Base-by-base conservation (phyloP, 2,888 invertebrate species). In the Chirona hameri region DNA sequence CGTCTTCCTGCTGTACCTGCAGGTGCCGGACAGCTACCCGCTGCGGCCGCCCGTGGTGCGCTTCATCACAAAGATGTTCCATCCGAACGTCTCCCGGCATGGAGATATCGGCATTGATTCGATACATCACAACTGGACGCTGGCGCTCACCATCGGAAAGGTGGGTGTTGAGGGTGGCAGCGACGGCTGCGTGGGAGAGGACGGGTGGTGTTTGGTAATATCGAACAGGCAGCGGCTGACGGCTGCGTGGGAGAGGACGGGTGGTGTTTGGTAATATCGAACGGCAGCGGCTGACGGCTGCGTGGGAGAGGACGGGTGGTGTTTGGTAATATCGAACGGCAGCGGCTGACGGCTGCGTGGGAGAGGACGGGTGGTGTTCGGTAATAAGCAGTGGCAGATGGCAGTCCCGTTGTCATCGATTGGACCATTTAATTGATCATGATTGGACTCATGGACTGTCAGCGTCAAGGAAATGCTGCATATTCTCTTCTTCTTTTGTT, bases 51-150 rank as follows among this genome's bases (percentile, higher is more conserved):
- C 98, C 0, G 92, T 94, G 83, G 96, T 97, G 0, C 91, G 96
- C 31, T 98, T 98, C 90, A 90, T 97, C 84, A 97, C 97, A 0
- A 95, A 94, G 88, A 95, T 98, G 86, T 92, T 96, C 86, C 98
- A 98, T 89, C 97, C 97, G 12, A 98, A 98, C 89, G 94, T 98
- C 83, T 96, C 96, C 5, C 91, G 97, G 0, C 97, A 98, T 88
- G 97, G 97, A 4, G 97, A 97, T 89, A 95, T 98, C 81, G 97
- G 98, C 83, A 94, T 98, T 85, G 97, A 98, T 90, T 96, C 95
- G 18, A 95, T 98, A 86, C 95, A 95, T 86, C 95, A 96, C 89
- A 98, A 98, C 89, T 98, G 97, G 97, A 96, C 96, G n/a, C 89
- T 97, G 84, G 97, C 96, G 0, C 89, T 97, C 85, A 97, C 97